phyloP scores from a whole-genome alignment of 2,113 vertebrate species.

The Phaethornis superciliosus region DNA sequence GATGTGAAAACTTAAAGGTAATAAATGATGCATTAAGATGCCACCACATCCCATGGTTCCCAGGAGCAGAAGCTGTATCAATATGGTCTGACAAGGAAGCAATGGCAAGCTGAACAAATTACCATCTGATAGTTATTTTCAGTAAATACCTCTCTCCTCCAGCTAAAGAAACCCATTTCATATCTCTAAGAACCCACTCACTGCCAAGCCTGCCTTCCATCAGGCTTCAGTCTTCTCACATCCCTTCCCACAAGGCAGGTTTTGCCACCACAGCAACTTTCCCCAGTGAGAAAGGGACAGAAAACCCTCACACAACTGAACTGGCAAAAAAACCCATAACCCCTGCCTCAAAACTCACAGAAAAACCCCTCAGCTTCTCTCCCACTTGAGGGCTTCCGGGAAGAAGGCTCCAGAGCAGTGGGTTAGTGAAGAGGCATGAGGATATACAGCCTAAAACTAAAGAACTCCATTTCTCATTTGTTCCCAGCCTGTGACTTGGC shows the following conservation, averaged over 20 bases:
- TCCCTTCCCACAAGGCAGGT: background rate
- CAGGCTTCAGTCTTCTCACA: background rate
- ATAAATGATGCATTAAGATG: background rate
- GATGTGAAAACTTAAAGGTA: background rate
- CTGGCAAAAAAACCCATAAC: rapidly evolving
- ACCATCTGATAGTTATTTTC: background rate
- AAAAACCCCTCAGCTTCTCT: background rate
- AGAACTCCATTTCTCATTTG: background rate
- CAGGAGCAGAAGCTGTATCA: background rate
- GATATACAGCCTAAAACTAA: background rate
- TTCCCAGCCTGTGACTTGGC: background rate
- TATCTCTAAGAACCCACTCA: background rate
- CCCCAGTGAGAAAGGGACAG: background rate
- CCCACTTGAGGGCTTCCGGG: background rate
- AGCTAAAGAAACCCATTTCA: background rate
- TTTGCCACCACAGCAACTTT: background rate
- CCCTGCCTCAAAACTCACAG: background rate
- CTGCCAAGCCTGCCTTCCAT: background rate
- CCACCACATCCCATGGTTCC: background rate
- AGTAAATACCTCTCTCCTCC: background rate
- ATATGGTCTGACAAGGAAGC: background rate
- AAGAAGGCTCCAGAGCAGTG: background rate
- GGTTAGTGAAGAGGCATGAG: background rate
- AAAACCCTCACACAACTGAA: background rate
- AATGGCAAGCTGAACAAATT: background rate